These are phyloP conservation scores for Rhabdophis nuchalis DNA, from an alignment of 2,797 vertebrate genomes.

Conservation along the genomic window DNA sequence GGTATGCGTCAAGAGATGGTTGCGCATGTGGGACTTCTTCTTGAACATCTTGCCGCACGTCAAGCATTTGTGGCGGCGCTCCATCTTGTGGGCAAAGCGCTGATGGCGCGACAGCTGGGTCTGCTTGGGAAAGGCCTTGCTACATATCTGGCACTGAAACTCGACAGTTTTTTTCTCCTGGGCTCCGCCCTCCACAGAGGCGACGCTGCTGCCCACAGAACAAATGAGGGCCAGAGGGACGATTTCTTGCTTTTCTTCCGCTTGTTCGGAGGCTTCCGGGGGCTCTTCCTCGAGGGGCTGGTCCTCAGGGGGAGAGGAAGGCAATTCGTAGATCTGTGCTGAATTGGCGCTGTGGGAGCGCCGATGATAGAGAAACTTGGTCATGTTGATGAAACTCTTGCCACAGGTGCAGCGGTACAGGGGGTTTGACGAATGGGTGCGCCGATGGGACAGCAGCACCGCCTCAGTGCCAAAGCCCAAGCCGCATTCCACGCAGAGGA, in stretches of 20 bases:
- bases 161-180: slow-evolving; percentile 15
- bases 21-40: slow-evolving; percentile 85
- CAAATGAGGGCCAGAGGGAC: slow-evolving; percentile 37
- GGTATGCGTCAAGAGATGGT: slow-evolving; percentile 87
- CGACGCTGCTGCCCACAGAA: background rate
- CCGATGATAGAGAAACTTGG: slow-evolving; percentile 88
- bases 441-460: slow-evolving; percentile 75
- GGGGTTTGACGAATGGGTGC: slow-evolving; percentile 74
- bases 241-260: slow-evolving; percentile 9
- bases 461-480: slow-evolving; percentile 71
- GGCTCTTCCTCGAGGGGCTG: slow-evolving; percentile 32
- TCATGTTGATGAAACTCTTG: slow-evolving; percentile 85
- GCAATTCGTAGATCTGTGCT: slow-evolving; percentile 2
- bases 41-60: slow-evolving; percentile 89
- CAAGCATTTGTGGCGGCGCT: slow-evolving; percentile 78
- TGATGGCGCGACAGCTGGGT: slow-evolving; percentile 68
- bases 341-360: slow-evolving; percentile 68
- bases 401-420: slow-evolving; percentile 82
- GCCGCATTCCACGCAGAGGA: slow-evolving; percentile 83
- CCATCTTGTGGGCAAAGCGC: slow-evolving; percentile 69
- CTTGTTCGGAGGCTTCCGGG: slow-evolving; percentile 22
- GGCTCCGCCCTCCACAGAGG: background rate
- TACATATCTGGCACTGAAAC: slow-evolving; percentile 59
- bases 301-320: background rate
- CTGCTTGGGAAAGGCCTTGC: slow-evolving; percentile 58